phyloP scores from a whole-genome alignment of 2,888 invertebrate species.

The Trissolcus japonicus region DNA sequence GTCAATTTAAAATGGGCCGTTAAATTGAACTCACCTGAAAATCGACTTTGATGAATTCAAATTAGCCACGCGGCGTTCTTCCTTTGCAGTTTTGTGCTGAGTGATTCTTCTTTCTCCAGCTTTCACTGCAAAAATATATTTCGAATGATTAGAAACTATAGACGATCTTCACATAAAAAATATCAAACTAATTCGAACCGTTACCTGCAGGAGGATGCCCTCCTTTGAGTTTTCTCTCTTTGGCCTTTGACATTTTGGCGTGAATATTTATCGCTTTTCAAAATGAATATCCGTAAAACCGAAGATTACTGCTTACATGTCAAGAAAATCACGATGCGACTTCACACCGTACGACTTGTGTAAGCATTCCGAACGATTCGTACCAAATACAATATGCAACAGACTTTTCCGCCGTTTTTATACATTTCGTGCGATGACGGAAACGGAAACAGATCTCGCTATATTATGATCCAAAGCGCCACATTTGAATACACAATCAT shows the following conservation, averaged over 20 bases:
- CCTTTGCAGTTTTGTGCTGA: not conserved
- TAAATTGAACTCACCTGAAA: not conserved
- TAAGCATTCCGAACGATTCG: no score
- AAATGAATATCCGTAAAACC: no score
- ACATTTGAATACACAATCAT: no score
- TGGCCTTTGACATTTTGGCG: not conserved
- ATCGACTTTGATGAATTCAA: not conserved
- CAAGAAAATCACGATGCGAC: no score
- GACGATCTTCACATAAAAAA: not conserved
- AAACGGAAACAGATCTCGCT: no score
- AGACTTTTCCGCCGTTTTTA: no score
- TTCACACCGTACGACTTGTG: no score
- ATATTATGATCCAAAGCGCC: no score
- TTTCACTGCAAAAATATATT: conserved; percentile 3
- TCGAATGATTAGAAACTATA: not conserved
- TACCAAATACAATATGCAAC: no score
- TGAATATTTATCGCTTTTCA: no score
- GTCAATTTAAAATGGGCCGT: not conserved
- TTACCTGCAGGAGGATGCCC: conserved; percentile 6
- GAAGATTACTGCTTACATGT: no score
- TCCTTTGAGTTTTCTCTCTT: not conserved
- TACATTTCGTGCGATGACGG: no score
- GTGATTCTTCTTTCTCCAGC: conserved; percentile 2
- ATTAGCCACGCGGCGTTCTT: not conserved
- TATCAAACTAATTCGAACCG: not conserved